These are phyloP conservation scores for Drosophila picticornis DNA, from an alignment of 2,888 invertebrate genomes.

Conservation along the genomic window DNA sequence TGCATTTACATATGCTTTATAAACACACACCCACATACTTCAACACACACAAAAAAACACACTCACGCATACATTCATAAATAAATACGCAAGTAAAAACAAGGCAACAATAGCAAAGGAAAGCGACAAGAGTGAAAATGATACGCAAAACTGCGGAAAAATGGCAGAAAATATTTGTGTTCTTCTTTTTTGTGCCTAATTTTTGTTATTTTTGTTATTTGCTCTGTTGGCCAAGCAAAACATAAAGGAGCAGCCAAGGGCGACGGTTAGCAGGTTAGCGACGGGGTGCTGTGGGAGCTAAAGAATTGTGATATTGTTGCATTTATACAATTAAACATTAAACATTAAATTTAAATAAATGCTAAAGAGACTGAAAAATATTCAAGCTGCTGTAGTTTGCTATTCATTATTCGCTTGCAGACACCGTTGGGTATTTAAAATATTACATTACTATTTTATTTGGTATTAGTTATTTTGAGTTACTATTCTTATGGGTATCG, in stretches of 20 bases:
- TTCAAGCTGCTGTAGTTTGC: not conserved
- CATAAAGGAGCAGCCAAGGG: conserved; percentile 17
- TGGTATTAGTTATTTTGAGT: not conserved
- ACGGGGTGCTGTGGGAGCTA: not conserved
- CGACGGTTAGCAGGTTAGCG: conserved; percentile 21
- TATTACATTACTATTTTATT: not conserved
- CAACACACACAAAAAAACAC: conserved; percentile 22
- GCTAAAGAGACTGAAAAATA: conserved; percentile 3
- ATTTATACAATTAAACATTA: conserved; percentile 46
- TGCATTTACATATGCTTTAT: conserved; percentile 53
- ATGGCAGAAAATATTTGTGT: conserved; percentile 60
- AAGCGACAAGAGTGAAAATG: conserved; percentile 61
- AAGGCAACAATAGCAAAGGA: conserved; percentile 43
- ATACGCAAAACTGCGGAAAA: conserved; percentile 71
- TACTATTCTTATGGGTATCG: not conserved
- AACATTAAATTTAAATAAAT: conserved; percentile 27
- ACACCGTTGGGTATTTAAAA: not conserved
- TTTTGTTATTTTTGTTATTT: conserved; percentile 20
- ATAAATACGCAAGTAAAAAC: conserved; percentile 64
- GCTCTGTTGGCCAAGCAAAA: conserved; percentile 46
- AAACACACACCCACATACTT: conserved; percentile 23
- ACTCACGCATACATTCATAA: conserved; percentile 43
- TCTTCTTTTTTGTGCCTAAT: not conserved
- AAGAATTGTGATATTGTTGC: conserved; percentile 29
- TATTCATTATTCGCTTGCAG: not conserved